Conservation (phyloP, 2,888 invertebrate genomes). For the Apeira syringaria region DNA sequence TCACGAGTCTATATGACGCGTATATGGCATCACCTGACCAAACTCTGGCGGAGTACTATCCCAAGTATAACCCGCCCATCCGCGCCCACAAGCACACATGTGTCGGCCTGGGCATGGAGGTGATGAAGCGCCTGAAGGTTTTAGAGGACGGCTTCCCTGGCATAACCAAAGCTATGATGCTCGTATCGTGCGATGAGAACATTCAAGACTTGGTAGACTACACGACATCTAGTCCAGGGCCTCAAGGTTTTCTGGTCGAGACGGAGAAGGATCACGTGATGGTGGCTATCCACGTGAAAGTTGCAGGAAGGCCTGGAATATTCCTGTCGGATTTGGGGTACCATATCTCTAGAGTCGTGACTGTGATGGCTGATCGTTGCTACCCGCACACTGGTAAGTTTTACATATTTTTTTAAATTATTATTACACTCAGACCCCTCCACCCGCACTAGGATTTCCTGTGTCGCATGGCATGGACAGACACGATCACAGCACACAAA, state of each 20-base stretch:
- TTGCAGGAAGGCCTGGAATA: slow-evolving; percentile 89
- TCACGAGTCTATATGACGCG: slow-evolving; percentile 87
- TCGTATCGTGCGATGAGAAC: slow-evolving; percentile 96
- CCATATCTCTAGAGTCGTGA: slow-evolving; percentile 93
- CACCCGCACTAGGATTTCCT: too few relatives aligned
- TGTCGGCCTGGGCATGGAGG: slow-evolving; percentile 94
- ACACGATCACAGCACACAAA: too few relatives aligned
- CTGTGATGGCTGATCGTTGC: slow-evolving; percentile 92
- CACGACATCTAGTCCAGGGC: slow-evolving; percentile 84
- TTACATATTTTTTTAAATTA: not conserved
- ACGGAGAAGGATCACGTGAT: slow-evolving; percentile 95
- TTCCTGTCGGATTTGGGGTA: slow-evolving; percentile 95
- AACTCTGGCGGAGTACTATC: slow-evolving; percentile 89
- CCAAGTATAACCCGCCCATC: slow-evolving; percentile 92
- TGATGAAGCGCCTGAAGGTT: slow-evolving; percentile 87
- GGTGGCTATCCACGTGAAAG: slow-evolving; percentile 89
- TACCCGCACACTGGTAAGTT: slow-evolving; percentile 94
- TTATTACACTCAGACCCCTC: too few relatives aligned
- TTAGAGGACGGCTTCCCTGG: slow-evolving; percentile 85
- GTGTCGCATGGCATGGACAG: too few relatives aligned
- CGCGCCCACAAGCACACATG: slow-evolving; percentile 93
- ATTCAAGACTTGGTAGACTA: slow-evolving; percentile 86
- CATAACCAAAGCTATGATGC: slow-evolving; percentile 87
- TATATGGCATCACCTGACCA: slow-evolving; percentile 87
- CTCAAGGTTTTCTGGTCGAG: slow-evolving; percentile 84